Evolutionary conservation across 1,140 invertebrate genomes (phyloP).

Genomic region (Solen grandis): DNA sequence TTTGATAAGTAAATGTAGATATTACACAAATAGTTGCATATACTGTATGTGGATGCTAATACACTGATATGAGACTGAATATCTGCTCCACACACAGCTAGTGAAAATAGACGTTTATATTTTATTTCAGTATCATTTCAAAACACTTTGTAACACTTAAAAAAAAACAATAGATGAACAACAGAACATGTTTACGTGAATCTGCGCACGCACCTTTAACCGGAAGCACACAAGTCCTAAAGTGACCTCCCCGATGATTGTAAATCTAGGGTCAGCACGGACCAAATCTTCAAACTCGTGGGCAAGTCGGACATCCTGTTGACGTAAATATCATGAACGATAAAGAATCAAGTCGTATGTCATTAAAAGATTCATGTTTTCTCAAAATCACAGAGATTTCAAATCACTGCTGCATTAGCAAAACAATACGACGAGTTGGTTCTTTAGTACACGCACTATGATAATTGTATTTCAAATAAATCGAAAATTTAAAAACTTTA

Average conservation of each 20-base stretch:
- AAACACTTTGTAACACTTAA: neutral
- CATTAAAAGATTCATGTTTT: too few species aligned
- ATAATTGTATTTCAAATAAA: neutral
- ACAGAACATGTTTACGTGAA: neutral
- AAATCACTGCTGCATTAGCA: neutral
- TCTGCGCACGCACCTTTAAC: too few species aligned
- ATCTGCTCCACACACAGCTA: neutral
- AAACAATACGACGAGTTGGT: neutral
- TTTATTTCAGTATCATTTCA: neutral
- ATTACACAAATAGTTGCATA: neutral
- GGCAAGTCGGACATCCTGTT: too few species aligned
- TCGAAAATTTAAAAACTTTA: neutral
- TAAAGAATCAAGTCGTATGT: too few species aligned
- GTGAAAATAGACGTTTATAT: neutral
- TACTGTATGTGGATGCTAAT: neutral
- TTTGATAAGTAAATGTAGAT: too few species aligned
- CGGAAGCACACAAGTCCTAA: constrained; percentile 95
- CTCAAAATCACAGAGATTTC: too few species aligned
- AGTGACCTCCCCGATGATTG: constrained; percentile 86
- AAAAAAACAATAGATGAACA: neutral
- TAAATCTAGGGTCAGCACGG: constrained; percentile 83
- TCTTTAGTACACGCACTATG: neutral
- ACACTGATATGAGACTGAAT: neutral
- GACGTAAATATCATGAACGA: too few species aligned
- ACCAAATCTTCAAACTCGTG: too few species aligned